Base-by-base conservation (phyloP, 1,140 invertebrate species). In the Sycophaga agraensis region DNA sequence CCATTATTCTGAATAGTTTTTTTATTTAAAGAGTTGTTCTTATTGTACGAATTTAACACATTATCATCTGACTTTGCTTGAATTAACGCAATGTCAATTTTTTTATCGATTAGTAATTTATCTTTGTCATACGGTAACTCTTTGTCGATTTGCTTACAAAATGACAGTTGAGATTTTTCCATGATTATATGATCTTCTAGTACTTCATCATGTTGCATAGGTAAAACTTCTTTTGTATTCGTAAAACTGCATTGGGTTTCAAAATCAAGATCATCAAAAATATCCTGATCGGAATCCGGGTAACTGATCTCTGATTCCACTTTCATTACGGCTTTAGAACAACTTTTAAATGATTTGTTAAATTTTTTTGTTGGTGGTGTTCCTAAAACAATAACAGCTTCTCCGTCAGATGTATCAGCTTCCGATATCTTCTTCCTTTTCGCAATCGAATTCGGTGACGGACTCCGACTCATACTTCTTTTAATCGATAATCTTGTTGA, bases 231-330 rank as follows among this genome's bases (percentile, higher is more conserved):
- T 2, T 56, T 56, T 34, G 17, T n/a, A n/a, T 54, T n/a, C 34
- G 59, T 50, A 16, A 62, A 58, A 22, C 48, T 60, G 26, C 51
- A 64, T 50, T 64, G 54, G 22, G 51, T 53, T 21, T 60, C 19
- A 24, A 66, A 54, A 50, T 61, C 62, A 12, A 67, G 45, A 48
- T 35, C 59, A 11, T 63, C 70, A 49, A 75, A 73, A 48, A 75
- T 63, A 37, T 75, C 73, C 8, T 69, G 68, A 24, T 73, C 70
- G 0, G 68, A 71, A 65, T 68, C 68, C 4, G 22, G 8, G 45
- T 35, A 17, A 22, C 2, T 37, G 17, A 39, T 11, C 17, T 53
- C 22, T 9, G 11, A 12, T 1, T 40, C 17, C 11, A 5, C 14
- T 40, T 39, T 40, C 17, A 1, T 2, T 24, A 11, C 6, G 3